phyloP scores from a whole-genome alignment of 2,797 vertebrate species.

The Botia almorhae region DNA sequence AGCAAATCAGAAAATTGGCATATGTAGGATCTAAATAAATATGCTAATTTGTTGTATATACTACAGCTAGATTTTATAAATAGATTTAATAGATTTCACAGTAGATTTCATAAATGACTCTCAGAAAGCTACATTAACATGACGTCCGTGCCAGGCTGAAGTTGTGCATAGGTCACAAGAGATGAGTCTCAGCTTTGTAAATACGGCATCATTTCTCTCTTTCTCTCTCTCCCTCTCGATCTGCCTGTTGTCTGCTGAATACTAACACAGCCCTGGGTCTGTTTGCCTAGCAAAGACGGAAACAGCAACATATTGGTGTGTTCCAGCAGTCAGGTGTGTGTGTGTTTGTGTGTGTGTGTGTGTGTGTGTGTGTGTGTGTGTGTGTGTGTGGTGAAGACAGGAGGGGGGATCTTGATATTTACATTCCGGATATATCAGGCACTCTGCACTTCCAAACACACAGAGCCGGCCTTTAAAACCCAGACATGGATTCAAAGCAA shows the following conservation, averaged over 20 bases:
- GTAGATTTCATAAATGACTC: conserved; percentile 18
- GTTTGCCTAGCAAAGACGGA: conserved; percentile 48
- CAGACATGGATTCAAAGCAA: conserved; percentile 12
- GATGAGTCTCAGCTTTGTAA: conserved; percentile 22
- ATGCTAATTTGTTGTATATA: background rate
- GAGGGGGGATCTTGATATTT: conserved; percentile 55
- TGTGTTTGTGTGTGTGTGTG: conserved; percentile 1
- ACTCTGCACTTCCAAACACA: conserved; percentile 55
- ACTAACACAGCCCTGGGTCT: conserved; percentile 54
- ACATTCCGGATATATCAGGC: conserved; percentile 62
- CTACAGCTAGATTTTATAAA: too few relatives aligned
- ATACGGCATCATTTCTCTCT: conserved; percentile 23
- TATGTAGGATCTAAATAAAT: background rate
- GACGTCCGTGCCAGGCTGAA: conserved; percentile 9
- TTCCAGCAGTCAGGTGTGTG: conserved; percentile 42
- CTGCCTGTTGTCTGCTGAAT: conserved; percentile 44
- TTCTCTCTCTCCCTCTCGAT: background rate
- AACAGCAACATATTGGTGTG: conserved; percentile 44
- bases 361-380: too few relatives aligned
- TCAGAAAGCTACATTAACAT: conserved; percentile 24
- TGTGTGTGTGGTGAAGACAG: background rate
- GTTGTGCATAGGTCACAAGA: conserved; percentile 16
- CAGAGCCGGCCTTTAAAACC: conserved; percentile 55
- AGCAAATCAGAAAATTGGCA: background rate
- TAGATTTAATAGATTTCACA: too few relatives aligned